These are phyloP conservation scores for Mixornis gularis DNA, from an alignment of 2,113 vertebrate genomes.

Conservation along the genomic window DNA sequence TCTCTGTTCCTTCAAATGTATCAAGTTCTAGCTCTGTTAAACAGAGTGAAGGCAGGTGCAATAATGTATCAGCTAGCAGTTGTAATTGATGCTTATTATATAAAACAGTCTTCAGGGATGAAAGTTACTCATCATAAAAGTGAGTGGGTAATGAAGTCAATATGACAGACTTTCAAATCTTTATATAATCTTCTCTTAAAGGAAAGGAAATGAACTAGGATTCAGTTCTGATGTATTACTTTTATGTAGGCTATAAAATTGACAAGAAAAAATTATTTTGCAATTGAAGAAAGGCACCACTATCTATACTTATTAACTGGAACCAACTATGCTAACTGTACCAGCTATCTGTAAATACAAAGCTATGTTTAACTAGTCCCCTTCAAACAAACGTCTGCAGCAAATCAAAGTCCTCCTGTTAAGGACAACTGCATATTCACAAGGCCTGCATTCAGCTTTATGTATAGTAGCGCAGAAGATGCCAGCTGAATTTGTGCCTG, in stretches of 20 bases:
- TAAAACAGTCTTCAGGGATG: neutral
- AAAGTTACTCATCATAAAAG: neutral
- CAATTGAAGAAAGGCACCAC: neutral
- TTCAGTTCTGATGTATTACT: neutral
- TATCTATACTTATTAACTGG: neutral
- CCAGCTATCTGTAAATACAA: neutral
- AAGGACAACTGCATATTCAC: neutral
- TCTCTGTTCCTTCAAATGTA: neutral
- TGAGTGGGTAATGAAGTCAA: constrained; percentile 33
- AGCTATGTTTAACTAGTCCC: neutral
- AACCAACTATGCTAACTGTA: neutral
- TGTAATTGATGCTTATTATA: neutral
- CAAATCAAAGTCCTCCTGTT: neutral
- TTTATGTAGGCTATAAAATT: neutral
- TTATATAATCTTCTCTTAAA: neutral
- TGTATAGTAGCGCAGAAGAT: neutral
- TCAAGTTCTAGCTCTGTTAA: neutral
- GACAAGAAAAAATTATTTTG: neutral
- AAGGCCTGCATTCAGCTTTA: constrained; percentile 24
- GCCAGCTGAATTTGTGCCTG: constrained; percentile 26
- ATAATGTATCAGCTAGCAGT: neutral
- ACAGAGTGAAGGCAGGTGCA: neutral
- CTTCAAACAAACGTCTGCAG: constrained; percentile 13
- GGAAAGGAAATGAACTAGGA: neutral
- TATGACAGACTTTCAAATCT: neutral